Base-by-base conservation (phyloP, 1,140 invertebrate genomes). In the Aphelinus certus region DNA sequence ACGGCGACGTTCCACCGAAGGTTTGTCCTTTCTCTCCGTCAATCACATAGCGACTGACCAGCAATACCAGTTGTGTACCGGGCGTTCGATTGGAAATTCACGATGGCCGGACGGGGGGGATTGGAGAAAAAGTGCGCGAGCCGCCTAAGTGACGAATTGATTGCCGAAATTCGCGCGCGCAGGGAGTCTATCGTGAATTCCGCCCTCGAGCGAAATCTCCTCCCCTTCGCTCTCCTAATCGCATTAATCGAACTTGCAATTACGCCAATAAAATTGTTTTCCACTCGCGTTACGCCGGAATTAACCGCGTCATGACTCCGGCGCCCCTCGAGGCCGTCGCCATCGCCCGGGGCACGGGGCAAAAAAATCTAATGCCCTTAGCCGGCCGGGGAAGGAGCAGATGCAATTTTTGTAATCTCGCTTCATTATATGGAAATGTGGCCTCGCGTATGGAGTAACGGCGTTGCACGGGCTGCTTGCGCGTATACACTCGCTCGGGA, bases 351-450 rank as follows among this genome's bases (percentile, higher is more conserved):
- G 45, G 58, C 26, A 4, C 45, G 45, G 42, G 42, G 42, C 47
- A 63, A 63, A 48, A n/a, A 48, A 61, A 2, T 2, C 46, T 46
- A 61, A 61, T 7, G 60, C 3, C 60, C 7, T 61, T 61, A 10
- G 4, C 26, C 9, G 26, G 9, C 3, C 56, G 7, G 7, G 7
- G 3, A 7, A 56, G 49, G 53, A n/a, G 57, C 61, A 26, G 62
- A 62, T 58, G 55, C 72, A 67, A 67, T 73, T 73, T 73, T 68
- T 74, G 55, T 68, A 74, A 67, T 68, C 57, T 74, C 42, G 48
- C 57, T 73, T 73, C 64, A 73, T 73, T 73, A 73, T 73, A 67
- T 61, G 64, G 63, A 73, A 73, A 73, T 73, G 56, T 73, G 26
- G 63, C 63, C 53, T 3, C 48, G 45, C 43, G 51, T 63, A 63